A percentile compares a stretch with the other conserved stretches of the same genome.
Evolutionary conservation across 2,113 vertebrate genomes (phyloP).

Genomic region (Urocynchramus pylzowi): DNA sequence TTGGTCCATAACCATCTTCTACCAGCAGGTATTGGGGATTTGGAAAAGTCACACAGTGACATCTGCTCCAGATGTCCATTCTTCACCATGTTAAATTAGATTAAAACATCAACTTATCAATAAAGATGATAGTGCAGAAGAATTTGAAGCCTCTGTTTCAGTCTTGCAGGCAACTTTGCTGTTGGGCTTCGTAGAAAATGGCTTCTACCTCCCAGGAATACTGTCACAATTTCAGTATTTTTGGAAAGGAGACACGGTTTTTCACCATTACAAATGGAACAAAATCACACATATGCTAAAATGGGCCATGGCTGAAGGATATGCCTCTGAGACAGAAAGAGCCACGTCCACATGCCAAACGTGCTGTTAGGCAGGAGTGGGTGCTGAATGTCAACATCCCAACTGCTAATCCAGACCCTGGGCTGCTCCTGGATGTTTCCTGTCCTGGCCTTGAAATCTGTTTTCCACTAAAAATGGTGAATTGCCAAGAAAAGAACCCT

Average conservation of each 20-base stretch:
- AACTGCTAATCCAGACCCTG: not conserved
- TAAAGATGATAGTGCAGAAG: not conserved
- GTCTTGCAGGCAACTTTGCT: not conserved
- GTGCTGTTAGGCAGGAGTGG: not conserved
- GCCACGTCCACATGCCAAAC: fast-evolving
- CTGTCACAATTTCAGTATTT: not conserved
- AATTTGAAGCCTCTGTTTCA: not conserved
- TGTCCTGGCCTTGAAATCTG: not conserved
- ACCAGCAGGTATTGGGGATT: not conserved
- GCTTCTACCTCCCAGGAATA: not conserved
- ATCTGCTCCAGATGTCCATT: not conserved
- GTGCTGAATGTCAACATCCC: not conserved
- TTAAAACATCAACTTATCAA: not conserved
- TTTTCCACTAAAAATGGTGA: not conserved
- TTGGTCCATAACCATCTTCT: not conserved
- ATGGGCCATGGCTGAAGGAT: not conserved
- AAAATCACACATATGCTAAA: not conserved
- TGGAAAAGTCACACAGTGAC: not conserved
- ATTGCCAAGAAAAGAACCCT: not conserved
- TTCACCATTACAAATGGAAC: not conserved
- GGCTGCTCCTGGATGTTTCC: not conserved
- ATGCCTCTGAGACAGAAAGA: not conserved
- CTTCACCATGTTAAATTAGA: not conserved
- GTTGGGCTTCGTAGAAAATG: not conserved
- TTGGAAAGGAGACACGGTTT: not conserved